A percentile compares a stretch with the other conserved stretches of the same genome.
phyloP scores from a whole-genome alignment of 2,888 invertebrate species.

The Ophonus ardosiacus region DNA sequence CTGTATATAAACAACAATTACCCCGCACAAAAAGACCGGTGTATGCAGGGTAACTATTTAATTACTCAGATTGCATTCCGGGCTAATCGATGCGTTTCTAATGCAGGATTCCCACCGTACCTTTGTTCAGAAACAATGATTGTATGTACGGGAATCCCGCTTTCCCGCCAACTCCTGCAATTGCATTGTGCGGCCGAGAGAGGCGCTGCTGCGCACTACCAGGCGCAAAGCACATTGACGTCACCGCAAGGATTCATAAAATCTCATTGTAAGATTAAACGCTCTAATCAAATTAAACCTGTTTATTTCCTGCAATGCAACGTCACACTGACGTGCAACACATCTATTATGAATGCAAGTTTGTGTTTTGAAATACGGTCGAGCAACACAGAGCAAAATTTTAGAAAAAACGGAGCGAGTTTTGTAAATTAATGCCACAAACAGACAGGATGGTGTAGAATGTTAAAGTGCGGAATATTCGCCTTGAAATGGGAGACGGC shows the following conservation, averaged over 20 bases:
- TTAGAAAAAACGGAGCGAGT: no score
- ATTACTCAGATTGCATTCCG: background rate
- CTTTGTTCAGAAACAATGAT: background rate
- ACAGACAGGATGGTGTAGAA: no score
- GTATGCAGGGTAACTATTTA: background rate
- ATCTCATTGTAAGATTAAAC: background rate
- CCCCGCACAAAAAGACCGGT: background rate
- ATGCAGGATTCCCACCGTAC: background rate
- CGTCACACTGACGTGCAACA: background rate
- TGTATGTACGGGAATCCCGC: background rate
- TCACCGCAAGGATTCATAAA: background rate
- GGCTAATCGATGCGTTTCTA: background rate
- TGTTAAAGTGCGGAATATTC: no score
- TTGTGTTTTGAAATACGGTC: no score
- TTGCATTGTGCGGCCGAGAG: background rate
- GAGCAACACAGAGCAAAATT: no score
- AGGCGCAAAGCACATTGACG: background rate
- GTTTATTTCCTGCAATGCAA: background rate
- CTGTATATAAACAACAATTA: background rate
- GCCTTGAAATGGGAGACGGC: no score
- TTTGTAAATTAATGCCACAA: no score
- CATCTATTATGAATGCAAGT: background rate
- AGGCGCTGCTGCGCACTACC: background rate
- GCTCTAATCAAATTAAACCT: background rate
- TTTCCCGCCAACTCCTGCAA: background rate